These are phyloP conservation scores for Tetheella fluctuosa DNA, from an alignment of 2,888 invertebrate species.

Conservation along the genomic window DNA sequence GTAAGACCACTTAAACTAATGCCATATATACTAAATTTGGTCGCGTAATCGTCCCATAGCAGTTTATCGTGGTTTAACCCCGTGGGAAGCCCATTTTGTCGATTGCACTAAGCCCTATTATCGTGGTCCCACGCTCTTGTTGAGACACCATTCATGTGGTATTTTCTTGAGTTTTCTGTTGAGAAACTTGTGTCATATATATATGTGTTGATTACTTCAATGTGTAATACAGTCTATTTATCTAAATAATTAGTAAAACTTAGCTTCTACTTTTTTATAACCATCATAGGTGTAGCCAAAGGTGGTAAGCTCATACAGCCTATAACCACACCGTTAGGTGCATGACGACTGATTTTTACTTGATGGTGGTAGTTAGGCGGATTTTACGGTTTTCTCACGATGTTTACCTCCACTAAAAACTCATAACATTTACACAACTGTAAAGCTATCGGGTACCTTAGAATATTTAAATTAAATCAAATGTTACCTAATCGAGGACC, in stretches of 20 bases:
- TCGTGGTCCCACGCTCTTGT: conserved; percentile 42
- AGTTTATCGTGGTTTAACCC: conserved; percentile 15
- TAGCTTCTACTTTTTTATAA: too few relatives aligned
- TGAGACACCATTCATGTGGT: conserved; percentile 15
- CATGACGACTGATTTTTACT: too few relatives aligned
- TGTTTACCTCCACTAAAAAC: too few relatives aligned
- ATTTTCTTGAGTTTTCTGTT: conserved; percentile 22
- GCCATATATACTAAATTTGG: background rate
- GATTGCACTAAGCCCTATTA: conserved; percentile 24
- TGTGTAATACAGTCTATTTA: background rate
- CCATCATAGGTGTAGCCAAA: too few relatives aligned
- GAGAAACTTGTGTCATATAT: conserved; percentile 14
- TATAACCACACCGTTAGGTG: too few relatives aligned
- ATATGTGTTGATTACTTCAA: conserved; percentile 14
- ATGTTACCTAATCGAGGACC: too few relatives aligned
- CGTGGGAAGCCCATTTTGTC: conserved; percentile 23
- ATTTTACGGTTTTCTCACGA: too few relatives aligned
- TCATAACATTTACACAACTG: too few relatives aligned
- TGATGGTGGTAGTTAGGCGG: too few relatives aligned
- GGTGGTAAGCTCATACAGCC: too few relatives aligned
- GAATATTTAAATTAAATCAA: too few relatives aligned
- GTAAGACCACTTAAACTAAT: background rate
- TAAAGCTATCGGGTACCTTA: too few relatives aligned
- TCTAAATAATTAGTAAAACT: background rate
- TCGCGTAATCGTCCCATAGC: conserved; percentile 18